Evolutionary conservation across 2,797 vertebrate genomes (phyloP).

Genomic region (Alosa sapidissima): DNA sequence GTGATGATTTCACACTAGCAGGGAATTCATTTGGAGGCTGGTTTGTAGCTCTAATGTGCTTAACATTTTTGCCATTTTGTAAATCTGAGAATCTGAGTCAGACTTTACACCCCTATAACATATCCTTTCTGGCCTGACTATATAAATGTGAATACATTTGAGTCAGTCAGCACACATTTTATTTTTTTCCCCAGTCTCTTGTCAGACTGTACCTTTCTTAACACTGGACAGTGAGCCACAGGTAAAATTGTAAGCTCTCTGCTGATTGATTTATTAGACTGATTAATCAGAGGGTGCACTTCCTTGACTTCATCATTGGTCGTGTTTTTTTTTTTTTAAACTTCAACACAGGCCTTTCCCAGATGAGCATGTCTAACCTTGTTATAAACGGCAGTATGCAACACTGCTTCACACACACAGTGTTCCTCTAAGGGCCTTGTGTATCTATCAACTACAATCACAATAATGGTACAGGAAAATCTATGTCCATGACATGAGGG

Average conservation of each 20-base stretch:
- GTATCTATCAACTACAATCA: slow-evolving; percentile 25
- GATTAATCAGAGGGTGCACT: neutral
- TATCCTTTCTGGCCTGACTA: neutral
- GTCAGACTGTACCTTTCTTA: neutral
- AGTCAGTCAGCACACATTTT: neutral
- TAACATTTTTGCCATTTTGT: neutral
- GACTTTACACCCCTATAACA: too few relatives aligned
- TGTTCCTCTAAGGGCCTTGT: neutral
- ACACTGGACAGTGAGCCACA: neutral
- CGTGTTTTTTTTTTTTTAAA: neutral
- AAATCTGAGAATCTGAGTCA: neutral
- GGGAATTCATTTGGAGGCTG: too few relatives aligned
- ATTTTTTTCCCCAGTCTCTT: too few relatives aligned
- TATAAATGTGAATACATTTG: neutral
- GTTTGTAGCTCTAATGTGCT: neutral
- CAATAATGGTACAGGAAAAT: slow-evolving; percentile 15
- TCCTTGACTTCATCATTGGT: neutral
- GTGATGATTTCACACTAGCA: neutral
- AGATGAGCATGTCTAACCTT: neutral
- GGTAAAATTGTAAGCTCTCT: neutral
- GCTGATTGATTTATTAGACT: neutral
- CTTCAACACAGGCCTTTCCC: neutral
- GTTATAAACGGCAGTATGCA: neutral
- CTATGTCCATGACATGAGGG: neutral
- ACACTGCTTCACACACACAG: neutral